These are phyloP conservation scores for Geotria australis DNA, from an alignment of 2,797 vertebrate species.

Conservation along the genomic window DNA sequence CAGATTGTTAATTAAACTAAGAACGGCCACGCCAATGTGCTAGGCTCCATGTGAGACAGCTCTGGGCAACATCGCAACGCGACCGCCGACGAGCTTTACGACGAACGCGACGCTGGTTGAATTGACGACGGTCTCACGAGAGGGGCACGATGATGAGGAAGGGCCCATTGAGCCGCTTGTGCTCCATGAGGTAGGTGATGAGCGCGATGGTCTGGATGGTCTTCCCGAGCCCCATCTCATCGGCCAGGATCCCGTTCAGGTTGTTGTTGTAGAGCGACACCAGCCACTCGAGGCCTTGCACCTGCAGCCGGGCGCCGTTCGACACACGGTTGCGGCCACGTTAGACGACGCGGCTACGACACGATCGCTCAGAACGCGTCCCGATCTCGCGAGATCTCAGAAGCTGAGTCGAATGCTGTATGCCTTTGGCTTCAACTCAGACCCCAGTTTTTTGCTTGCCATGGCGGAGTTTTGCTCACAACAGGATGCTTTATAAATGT, in stretches of 20 bases:
- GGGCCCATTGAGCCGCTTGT: conserved; percentile 77
- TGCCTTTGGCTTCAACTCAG: no score
- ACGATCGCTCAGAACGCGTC: no score
- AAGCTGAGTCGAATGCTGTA: no score
- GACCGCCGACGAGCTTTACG: no score
- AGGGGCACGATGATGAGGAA: conserved; percentile 91
- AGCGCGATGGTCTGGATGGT: conserved; percentile 96
- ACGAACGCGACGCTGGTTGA: no score
- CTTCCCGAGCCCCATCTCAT: conserved; percentile 95
- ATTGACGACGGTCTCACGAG: conserved; percentile 32
- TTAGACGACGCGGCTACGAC: no score
- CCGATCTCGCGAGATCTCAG: no score
- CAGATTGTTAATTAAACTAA: neutral
- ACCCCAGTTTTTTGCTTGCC: no score
- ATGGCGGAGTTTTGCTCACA: no score
- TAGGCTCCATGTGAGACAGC: neutral
- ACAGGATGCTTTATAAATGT: no score
- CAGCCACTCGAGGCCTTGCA: conserved; percentile 92
- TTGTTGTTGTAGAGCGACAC: conserved; percentile 96
- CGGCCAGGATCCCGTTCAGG: conserved; percentile 77
- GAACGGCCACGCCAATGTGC: neutral
- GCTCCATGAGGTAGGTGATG: conserved; percentile 85
- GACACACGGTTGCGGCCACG: no score
- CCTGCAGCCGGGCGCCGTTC: conserved; percentile 13
- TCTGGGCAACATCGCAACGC: neutral